Evolutionary conservation across 1,140 invertebrate species (phyloP), one percentile per base, ranked within the genome.

Genomic region (Ips typographus): DNA sequence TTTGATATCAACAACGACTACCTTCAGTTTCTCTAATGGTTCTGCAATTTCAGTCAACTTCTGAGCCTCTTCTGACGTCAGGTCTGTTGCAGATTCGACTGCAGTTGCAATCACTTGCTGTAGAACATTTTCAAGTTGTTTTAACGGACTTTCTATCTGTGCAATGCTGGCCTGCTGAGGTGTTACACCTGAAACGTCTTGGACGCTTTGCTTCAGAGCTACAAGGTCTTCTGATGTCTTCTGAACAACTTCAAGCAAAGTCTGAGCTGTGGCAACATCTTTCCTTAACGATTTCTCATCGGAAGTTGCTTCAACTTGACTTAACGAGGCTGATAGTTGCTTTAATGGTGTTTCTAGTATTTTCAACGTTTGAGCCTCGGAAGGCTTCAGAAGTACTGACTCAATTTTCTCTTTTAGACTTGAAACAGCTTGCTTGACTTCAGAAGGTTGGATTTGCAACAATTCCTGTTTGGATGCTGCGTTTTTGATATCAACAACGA

Each of bases 351-450:
- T 40, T 53, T 69, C 40, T 22, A 72, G 40, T 39, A 65, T 60
- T 55, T 72, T 52, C 2, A 63, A 38, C 38, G 3, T 36, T 51
- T 72, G 40, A 1, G 59, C n/a, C 66, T 55, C 40, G 1, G 70
- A 38, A n/a, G 57, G 43, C 8, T 42, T 44, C 8, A 40, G 52
- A 8, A 8, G 7, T 6, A 58, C 2, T 42, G 22, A 42, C 47
- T 68, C 43, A 3, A 68, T 53, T 37, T 40, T 39, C 49, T 64
- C 37, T 44, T 68, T 73, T 22, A 71, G 36, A 4, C 49, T 36
- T 37, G 42, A 1, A 39, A 73, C 8, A 40, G 72, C 65, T 61
- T 70, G 51, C 56, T 71, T 62, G 3, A 74, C 39, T 42, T 75
- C 62, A 65, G 52, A 40, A 59, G 22, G 51, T 67, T 47, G 3